Evolutionary conservation across 2,888 invertebrate species (phyloP), one percentile per base, ranked within the genome.

Genomic region (Drosophila fulvimacula): DNA sequence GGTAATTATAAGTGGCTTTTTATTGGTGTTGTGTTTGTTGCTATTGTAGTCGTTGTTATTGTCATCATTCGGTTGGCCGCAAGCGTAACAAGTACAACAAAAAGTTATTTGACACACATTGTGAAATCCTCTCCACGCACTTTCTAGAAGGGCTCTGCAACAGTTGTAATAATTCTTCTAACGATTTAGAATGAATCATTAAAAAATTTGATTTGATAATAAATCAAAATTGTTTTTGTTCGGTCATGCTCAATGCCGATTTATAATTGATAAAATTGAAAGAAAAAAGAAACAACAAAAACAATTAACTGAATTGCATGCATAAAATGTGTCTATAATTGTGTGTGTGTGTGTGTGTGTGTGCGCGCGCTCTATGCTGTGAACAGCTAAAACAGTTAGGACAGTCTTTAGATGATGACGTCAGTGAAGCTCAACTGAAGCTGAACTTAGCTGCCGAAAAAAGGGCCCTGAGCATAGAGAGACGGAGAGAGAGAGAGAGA

Each of bases 1-100:
- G 83, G 83, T 83, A 87, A 83, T 82, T 83, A 82, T 83, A 86
- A 86, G 81, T 86, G 83, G 63, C 51, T 74, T 48, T 48, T 79
- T 63, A 65, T 67, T 41, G 19, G 19, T 62, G 58, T 49, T 30
- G 34, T 67, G 49, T 41, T 52, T 62, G 48, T 66, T 61, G 48
- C 53, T 63, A n/a, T 41, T 59, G 52, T 61, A 17, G 48, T 49
- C 30, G 36, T 63, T 39, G 30, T 61, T 55, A 32, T 60, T 75
- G 52, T 44, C 38, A 11, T 44, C 38, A 11, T 46, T 49, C 53
- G 60, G 61, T 34, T 60, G 53, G 53, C 53, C 19, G 72, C 62
- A 64, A 52, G 76, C 73, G 73, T 76, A 76, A 77, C 77, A 76
- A 77, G 76, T 77, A 77, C 64, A 64, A 52, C 42, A 30, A 70